Conservation (phyloP, 2,113 vertebrate species). For the Corythoichthys intestinalis region DNA sequence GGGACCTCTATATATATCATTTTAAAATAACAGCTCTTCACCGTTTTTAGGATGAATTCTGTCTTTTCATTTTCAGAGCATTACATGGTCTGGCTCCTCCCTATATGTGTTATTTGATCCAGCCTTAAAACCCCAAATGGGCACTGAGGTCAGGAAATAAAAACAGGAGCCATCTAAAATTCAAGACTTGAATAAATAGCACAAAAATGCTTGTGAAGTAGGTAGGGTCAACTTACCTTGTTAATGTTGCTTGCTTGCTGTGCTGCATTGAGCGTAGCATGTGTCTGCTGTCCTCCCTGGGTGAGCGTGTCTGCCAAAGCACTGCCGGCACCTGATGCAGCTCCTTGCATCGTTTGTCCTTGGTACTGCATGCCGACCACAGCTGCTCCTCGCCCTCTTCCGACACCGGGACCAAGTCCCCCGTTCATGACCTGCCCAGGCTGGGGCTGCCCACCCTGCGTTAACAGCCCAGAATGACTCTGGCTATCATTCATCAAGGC, state of each 20-base stretch:
- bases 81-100: too few relatives aligned
- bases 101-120: too few relatives aligned
- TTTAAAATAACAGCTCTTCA: too few relatives aligned
- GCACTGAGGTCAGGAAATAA: not conserved
- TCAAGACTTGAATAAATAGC: not conserved
- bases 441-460: conserved; percentile 79
- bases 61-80: too few relatives aligned
- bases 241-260: conserved; percentile 85
- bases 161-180: not conserved
- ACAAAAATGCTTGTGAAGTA: not conserved
- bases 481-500: conserved; percentile 88
- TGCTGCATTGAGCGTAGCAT: conserved; percentile 76
- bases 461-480: conserved; percentile 80
- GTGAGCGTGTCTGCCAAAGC: conserved; percentile 91
- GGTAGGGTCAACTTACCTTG: conserved; percentile 79
- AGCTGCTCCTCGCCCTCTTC: conserved; percentile 82
- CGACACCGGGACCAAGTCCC: conserved; percentile 83
- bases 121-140: too few relatives aligned
- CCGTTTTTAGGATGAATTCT: not conserved
- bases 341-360: conserved; percentile 73
- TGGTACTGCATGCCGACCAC: conserved; percentile 83
- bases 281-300: conserved; percentile 87
- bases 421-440: conserved; percentile 95
- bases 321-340: conserved; percentile 73
- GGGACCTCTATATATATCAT: too few relatives aligned